Base-by-base conservation (phyloP, 2,888 invertebrate genomes). In the Tromatobia lineatoria region DNA sequence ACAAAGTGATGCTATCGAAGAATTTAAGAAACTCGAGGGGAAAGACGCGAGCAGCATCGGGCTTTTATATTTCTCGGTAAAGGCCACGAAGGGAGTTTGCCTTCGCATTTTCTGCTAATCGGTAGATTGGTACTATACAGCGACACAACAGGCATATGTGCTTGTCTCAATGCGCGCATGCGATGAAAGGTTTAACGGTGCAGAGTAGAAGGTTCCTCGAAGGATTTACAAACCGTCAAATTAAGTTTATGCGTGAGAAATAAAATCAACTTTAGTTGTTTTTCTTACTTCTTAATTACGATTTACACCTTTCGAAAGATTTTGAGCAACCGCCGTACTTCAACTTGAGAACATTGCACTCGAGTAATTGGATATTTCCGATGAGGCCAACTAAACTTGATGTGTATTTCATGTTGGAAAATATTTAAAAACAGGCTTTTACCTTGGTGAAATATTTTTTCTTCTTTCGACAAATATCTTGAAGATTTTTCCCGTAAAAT, bases 91-190 rank as follows among this genome's bases (percentile, higher is more conserved):
- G 59, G 57, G 73, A 15, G 71, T 74, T 74, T 18, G 47, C 73
- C 73, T 74, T 74, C 73, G 61, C 20, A 74, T 61, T 74, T 61
- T 29, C 47, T 47, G 61, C 73, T 61, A 61, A 61, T 74, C 73
- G 73, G 45, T 59, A 59, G 18, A 34, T 64, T 20, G 64, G 23
- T 47, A 23, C 23, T 4, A 42, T 38, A 42, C n/a, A 42, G 3
- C 59, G 34, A 59, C 34, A 61, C 13, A 47, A 6, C n/a, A 45
- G 18, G 73, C 45, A 11, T 29, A 10, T n/a, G 4, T n/a, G 54
- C 38, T 38, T 6, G 45, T 23, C 20, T 59, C 15, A 15, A 42
- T 29, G 29, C 38, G 59, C 25, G n/a, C n/a, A 18, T 13, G 10
- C 73, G 38, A 38, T 20, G 34, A 38, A 34, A 70, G 38, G 38